These are phyloP conservation scores for Steromphala cineraria DNA, from an alignment of 2,888 invertebrate genomes.

Conservation along the genomic window DNA sequence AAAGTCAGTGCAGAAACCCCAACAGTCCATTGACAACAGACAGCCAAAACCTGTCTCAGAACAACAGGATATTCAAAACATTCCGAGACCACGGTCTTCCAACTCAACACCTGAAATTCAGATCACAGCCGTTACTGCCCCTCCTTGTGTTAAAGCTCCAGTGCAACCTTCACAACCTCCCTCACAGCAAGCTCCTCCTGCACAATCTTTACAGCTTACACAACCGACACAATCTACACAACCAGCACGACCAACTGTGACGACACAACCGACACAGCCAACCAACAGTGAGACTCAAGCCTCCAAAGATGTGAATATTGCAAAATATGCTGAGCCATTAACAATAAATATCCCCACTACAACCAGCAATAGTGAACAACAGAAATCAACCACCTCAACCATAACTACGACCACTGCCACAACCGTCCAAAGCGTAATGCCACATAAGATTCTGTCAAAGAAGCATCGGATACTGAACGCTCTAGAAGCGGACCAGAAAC, in stretches of 20 bases:
- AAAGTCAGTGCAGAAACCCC: neutral
- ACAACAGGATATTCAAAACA: neutral
- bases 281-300: neutral
- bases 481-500: slow-evolving; percentile 58
- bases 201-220: neutral
- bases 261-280: neutral
- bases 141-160: neutral
- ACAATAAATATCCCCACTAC: slow-evolving; percentile 29
- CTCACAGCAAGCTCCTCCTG: neutral
- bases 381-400: neutral
- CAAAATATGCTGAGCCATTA: slow-evolving; percentile 25
- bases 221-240: neutral
- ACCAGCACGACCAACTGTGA: neutral
- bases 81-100: neutral
- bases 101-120: neutral
- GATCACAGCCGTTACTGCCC: neutral
- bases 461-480: slow-evolving; percentile 62
- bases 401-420: neutral
- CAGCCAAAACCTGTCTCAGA: neutral
- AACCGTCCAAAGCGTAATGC: neutral
- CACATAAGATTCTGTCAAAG: slow-evolving; percentile 42
- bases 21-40: neutral
- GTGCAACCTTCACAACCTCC: neutral
- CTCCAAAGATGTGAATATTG: neutral
- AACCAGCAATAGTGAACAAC: neutral